Percentiles rank a stretch among this genome's conserved stretches.
Evolutionary conservation across 2,113 vertebrate genomes (phyloP).

Genomic region (Brachyhypopomus occidentalis): DNA sequence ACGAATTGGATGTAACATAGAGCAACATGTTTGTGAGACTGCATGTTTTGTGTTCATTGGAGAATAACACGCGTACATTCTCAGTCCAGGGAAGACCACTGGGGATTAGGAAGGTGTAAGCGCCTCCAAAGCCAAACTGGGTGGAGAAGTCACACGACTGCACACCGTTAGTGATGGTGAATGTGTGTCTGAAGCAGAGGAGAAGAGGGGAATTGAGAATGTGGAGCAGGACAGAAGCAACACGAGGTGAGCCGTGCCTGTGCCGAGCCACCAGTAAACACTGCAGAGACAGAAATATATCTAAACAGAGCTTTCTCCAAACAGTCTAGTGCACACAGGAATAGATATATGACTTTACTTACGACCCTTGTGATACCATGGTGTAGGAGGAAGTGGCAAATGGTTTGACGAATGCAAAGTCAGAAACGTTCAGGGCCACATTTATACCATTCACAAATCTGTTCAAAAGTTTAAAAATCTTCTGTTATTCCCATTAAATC

Average conservation of each 20-base stretch:
- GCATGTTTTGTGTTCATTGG: neutral
- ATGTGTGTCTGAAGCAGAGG: slow-evolving; percentile 55
- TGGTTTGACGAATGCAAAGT: slow-evolving; percentile 47
- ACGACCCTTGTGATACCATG: slow-evolving; percentile 72
- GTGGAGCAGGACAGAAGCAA: neutral
- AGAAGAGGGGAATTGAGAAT: too few relatives aligned
- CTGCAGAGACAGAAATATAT: neutral
- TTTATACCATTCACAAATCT: slow-evolving; percentile 85
- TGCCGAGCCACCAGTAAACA: neutral
- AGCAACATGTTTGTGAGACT: too few relatives aligned
- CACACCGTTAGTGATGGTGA: slow-evolving; percentile 53
- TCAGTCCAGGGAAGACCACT: slow-evolving; percentile 55
- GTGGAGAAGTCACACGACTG: slow-evolving; percentile 63
- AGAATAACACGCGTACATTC: slow-evolving; percentile 61
- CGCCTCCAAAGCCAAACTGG: slow-evolving; percentile 80
- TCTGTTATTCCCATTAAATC: neutral
- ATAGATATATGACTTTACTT: neutral
- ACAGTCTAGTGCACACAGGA: neutral
- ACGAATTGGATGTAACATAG: too few relatives aligned
- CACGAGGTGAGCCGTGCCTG: neutral
- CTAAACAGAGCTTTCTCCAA: neutral
- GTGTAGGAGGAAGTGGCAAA: slow-evolving; percentile 69
- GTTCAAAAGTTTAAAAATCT: slow-evolving; percentile 59
- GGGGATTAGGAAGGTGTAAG: slow-evolving; percentile 79
- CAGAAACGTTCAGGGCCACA: slow-evolving; percentile 57